Base-by-base conservation (phyloP, 2,113 vertebrate species). In the Sceloporus undulatus region DNA sequence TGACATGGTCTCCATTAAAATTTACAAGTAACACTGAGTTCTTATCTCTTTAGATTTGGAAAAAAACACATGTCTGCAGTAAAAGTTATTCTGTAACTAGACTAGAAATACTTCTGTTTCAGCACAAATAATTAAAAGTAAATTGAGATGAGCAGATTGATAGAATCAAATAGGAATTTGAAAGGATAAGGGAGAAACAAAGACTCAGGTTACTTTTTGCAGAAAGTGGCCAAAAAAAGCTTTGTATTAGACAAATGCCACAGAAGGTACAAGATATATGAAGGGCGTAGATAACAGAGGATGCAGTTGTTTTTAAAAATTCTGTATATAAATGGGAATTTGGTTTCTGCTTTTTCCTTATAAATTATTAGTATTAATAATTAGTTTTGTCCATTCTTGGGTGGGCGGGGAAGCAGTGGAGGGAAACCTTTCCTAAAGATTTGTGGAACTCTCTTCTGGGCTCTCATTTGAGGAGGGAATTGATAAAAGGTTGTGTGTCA, bases 81-180 rank as follows among this genome's bases (percentile, higher is more conserved):
- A 73, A 88, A 92, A 86, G 34, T 66, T 48, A 1, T 87, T 92
- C 91, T 78, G 66, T 86, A 92, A 54, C 81, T 29, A 85, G 42
- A 87, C 86, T 38, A 87, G 76, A 84, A 91, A 42, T 70, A 86
- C 29, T 42, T 27, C 34, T 27, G 38, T 77, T 94, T 92, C 68
- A 27, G 81, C 76, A 16, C 38, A 90, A 88, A 68, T 89, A 91
- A 38, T 0, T 52, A 27, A 42, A 84, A 52, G 76, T 38, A 21
- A 92, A 83, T 80, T 87, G 66, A 70, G 83, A 88, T 83, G 84
- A 27, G 29, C 18, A 88, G 76, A 52, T 0, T 5, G 29, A 84
- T 83, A 85, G 85, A 91, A 93, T 76, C 9, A 56, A 48, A 0
- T 0, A 65, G 70, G 75, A 11, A 65, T 92, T 89, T 84, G 85